Conservation (phyloP, 2,888 invertebrate species). For the Bursaphelenchus okinawaensis region DNA sequence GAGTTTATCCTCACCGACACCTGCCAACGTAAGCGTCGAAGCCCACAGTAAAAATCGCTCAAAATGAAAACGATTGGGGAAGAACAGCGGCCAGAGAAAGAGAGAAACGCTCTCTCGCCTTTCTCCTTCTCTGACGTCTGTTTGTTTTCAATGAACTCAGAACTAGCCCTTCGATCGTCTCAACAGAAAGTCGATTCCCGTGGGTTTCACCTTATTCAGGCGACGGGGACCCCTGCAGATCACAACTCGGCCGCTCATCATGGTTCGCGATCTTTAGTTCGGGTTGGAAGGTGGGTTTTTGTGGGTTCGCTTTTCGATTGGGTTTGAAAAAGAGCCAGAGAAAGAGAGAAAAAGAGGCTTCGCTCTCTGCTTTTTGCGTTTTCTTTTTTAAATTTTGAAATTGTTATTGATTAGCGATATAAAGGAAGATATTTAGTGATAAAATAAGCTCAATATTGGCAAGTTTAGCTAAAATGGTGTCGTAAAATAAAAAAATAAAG, state of each 20-base stretch:
- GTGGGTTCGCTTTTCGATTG: too few species aligned
- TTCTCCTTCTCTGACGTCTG: background rate
- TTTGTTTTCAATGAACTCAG: background rate
- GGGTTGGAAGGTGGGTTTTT: too few species aligned
- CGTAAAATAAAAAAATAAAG: too few species aligned
- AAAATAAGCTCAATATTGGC: too few species aligned
- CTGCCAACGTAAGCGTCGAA: background rate
- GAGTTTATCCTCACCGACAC: conserved; percentile 5
- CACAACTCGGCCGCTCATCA: background rate
- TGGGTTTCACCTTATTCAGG: background rate
- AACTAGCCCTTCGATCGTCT: background rate
- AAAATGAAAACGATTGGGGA: background rate
- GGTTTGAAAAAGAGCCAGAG: too few species aligned
- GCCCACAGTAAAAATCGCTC: background rate
- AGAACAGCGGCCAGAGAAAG: background rate
- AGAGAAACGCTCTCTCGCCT: conserved; percentile 2
- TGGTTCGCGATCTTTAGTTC: too few species aligned
- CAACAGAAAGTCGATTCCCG: background rate
- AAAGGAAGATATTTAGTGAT: too few species aligned
- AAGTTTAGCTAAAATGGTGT: too few species aligned
- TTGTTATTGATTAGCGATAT: too few species aligned
- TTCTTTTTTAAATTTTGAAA: background rate
- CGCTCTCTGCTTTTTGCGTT: background rate
- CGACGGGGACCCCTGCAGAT: background rate
- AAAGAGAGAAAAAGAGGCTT: background rate